These are phyloP conservation scores for Sitobion miscanthi DNA, from an alignment of 1,140 invertebrate genomes.

Conservation along the genomic window DNA sequence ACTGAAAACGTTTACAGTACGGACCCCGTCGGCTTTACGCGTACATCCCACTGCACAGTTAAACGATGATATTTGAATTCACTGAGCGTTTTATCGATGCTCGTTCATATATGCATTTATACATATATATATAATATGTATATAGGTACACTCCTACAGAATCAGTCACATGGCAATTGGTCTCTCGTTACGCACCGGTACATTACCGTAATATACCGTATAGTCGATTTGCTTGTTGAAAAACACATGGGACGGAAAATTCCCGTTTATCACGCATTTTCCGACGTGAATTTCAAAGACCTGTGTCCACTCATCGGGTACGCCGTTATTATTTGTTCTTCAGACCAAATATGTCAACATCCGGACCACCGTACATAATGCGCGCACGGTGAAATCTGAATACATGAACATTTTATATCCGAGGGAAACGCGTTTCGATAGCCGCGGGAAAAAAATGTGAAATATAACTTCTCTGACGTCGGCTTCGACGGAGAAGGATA, in stretches of 20 bases:
- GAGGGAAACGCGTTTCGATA: background rate
- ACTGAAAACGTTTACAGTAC: background rate
- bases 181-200: background rate
- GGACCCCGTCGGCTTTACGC: background rate
- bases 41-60: background rate
- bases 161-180: conserved; percentile 10
- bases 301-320: conserved; percentile 18
- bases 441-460: background rate
- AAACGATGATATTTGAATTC: conserved; percentile 18
- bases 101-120: background rate
- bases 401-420: background rate
- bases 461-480: background rate
- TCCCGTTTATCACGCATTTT: conserved; percentile 25
- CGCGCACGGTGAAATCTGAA: background rate
- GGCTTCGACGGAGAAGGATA: background rate
- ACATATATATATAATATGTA: background rate
- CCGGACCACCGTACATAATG: background rate
- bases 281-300: background rate
- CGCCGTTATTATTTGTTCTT: background rate
- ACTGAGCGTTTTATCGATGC: background rate
- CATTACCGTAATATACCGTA: background rate
- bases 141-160: background rate
- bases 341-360: background rate
- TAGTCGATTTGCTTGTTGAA: background rate
- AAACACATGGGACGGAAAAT: conserved; percentile 41